Evolutionary conservation across 2,888 invertebrate genomes (phyloP), one percentile per base, ranked within the genome.

Genomic region (Caenorhabditis sinica): DNA sequence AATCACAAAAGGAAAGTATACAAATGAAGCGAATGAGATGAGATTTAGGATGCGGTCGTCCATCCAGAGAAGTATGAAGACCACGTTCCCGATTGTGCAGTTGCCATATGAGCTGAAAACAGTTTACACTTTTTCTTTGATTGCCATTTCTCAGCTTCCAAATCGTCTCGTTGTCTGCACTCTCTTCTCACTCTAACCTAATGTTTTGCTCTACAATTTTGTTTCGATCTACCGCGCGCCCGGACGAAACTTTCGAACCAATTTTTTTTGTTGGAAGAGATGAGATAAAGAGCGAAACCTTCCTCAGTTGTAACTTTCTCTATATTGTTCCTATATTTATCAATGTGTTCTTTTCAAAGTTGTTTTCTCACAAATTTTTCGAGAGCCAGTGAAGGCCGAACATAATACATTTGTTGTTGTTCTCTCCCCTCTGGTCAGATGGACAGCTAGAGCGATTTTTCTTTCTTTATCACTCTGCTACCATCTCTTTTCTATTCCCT

Each of bases 51-150:
- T 9, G 45, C 5, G 30, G 45, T 33, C 5, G 82, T 36, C 82
- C 82, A 82, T 45, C 69, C 73, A 11, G 75, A 71, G 28, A 79
- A 79, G 40, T 82, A 82, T 28, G 81, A 74, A 2, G 81, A 74
- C 81, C 81, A 82, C 9, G 82, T 61, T 17, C 45, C 74, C 0
- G 75, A 20, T 61, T 83, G 83, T 25, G 83, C 76, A 25, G 73
- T 73, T 15, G 73, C 66, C 77, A 83, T 74, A 30, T 83, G 82
- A 20, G 69, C 82, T 82, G 75, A 65, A 82, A 75, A 15, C 17
- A 3, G 2, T n/a, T 65, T 66, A 49, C 23, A 11, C 2, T 66
- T 66, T 66, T 65, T 43, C 40, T 2, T 63, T 17, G 17, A 51
- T 2, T 23, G 1, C 20, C 51, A 23, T 6, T 23, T 5, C 33